These are phyloP conservation scores for Cryptoprocta ferox DNA, from an alignment of 2,797 vertebrate species.

Conservation along the genomic window DNA sequence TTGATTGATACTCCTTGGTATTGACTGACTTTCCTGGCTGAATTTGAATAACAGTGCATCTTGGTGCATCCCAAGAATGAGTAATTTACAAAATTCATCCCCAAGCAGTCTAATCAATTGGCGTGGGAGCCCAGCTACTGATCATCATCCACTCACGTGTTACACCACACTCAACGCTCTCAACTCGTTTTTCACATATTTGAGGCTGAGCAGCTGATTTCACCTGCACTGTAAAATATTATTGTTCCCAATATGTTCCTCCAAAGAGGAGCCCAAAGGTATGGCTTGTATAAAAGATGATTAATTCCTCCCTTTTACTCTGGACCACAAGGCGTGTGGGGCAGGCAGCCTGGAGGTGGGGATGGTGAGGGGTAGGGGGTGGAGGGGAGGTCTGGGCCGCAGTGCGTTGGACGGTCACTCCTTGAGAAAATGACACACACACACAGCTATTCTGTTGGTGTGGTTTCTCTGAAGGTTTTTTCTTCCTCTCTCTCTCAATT, in stretches of 20 bases:
- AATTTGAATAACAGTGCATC: neutral
- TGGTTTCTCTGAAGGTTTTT: neutral
- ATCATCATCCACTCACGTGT: neutral
- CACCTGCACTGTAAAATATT: neutral
- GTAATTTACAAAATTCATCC: neutral
- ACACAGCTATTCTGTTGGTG: neutral
- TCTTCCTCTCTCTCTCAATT: neutral
- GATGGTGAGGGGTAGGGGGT: neutral
- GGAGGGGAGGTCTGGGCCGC: neutral
- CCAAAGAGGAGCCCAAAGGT: neutral
- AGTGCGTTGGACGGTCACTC: neutral
- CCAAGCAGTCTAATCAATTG: neutral
- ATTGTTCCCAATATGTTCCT: neutral
- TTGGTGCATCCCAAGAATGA: neutral
- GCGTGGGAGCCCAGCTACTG: neutral
- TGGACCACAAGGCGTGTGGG: neutral
- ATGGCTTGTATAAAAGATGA: neutral
- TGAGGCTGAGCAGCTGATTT: neutral
- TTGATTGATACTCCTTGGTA: neutral
- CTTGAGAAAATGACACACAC: neutral
- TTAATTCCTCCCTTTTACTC: neutral
- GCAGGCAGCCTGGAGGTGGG: accelerated
- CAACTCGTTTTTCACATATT: neutral
- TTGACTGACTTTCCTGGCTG: neutral
- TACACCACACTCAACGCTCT: neutral